Evolutionary conservation across 2,797 vertebrate genomes (phyloP), one percentile per base, ranked within the genome.

Genomic region (Brotula barbata): DNA sequence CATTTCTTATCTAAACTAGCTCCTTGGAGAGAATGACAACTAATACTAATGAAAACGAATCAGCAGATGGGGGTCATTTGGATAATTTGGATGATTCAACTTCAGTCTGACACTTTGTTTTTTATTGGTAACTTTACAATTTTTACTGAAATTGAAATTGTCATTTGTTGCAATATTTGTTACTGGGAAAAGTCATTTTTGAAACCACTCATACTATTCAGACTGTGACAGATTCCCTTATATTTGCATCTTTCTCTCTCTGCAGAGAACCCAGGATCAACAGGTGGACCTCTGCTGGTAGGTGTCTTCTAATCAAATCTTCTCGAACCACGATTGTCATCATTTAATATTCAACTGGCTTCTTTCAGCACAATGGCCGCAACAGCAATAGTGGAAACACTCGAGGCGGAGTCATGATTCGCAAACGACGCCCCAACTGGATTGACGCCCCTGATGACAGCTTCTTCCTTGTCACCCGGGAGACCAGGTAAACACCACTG

Each of bases 391-490:
- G 82, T 8, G 77, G 89, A 57, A 86, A 43, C 68, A 66, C 81
- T 51, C 77, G 91, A 21, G 85, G 90, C 16, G 90, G 89, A 51
- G 82, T 91, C 65, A 90, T 91, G 86, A 88, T 92, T 58, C 90
- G 91, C 49, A 93, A 93, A 80, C 87, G 95, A 84, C 93, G 95
- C 70, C 96, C 97, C 77, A 99, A 98, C 89, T 98, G 96, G 95
- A 98, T 99, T 53, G 96, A 98, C 51, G 96, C 96, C 34, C 97
- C 97, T 0, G 96, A 98, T 0, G 96, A 99, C 84, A 97, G 97
- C 89, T 98, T 98, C 85, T 99, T 98, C 88, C 95, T 98, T 81
- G 96, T 96, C 84, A 97, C 95, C 70, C 92, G 96, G 90, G 97
- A 99, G 90, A 99, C 96, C 91, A 98, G 96, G 97, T 98, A 91